phyloP scores from a whole-genome alignment of 2,888 invertebrate species.

The Protodeltote pygarga region DNA sequence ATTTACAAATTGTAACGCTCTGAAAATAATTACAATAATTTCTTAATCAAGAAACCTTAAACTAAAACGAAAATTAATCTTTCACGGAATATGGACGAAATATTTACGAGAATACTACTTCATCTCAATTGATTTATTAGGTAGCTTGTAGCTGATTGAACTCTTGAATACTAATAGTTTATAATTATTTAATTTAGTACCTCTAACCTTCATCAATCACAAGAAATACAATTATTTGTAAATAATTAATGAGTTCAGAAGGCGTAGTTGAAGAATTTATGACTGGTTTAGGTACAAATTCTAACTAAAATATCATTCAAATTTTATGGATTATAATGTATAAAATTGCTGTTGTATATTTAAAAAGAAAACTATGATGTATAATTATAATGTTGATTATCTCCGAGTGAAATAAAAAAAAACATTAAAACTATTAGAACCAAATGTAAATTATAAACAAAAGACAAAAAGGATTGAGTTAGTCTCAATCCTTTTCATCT shows the following conservation, averaged over 20 bases:
- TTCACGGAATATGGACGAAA: background rate
- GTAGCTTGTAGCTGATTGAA: background rate
- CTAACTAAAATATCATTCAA: constrained; percentile 16
- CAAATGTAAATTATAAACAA: constrained; percentile 16
- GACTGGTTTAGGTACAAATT: background rate
- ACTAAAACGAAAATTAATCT: background rate
- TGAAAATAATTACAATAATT: no score
- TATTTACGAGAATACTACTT: no score
- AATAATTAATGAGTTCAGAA: constrained; percentile 16
- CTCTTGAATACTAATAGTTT: background rate
- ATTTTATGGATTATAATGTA: background rate
- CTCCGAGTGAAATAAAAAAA: no score
- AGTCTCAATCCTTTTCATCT: no score
- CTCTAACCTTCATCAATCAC: constrained; percentile 10
- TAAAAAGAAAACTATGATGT: no score
- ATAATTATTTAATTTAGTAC: constrained; percentile 2
- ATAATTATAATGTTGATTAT: no score
- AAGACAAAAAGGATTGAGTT: no score
- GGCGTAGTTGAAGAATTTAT: no score
- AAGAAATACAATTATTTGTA: constrained; percentile 5
- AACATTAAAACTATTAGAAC: no score
- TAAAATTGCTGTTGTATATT: no score
- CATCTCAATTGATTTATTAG: background rate
- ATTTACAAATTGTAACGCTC: no score
- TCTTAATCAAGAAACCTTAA: background rate